A percentile compares a stretch with the other conserved stretches of the same genome.
phyloP scores from a whole-genome alignment of 2,113 vertebrate species.

The Onychorhynchus coronatus region DNA sequence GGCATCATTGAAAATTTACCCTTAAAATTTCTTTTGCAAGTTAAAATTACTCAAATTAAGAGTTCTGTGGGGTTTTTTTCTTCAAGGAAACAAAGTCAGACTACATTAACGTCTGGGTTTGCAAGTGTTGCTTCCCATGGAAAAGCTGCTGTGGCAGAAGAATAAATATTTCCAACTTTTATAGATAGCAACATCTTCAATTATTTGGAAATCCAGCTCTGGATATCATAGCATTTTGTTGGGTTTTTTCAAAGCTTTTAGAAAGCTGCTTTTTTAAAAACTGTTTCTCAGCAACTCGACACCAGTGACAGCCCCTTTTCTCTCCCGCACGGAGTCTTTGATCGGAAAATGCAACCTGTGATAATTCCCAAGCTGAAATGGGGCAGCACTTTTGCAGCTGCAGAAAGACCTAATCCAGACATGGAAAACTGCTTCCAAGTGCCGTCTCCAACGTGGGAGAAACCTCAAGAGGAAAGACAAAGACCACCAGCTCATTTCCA shows the following conservation, averaged over 20 bases:
- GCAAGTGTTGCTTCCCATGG: background rate
- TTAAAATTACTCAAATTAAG: background rate
- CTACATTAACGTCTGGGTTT: background rate
- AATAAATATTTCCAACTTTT: background rate
- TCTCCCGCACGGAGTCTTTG: background rate
- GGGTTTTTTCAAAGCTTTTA: no score
- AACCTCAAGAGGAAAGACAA: background rate
- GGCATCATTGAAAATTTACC: background rate
- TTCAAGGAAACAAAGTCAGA: background rate
- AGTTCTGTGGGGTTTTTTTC: background rate
- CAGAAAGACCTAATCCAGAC: background rate
- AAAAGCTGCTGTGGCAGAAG: background rate
- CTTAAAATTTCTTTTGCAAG: background rate
- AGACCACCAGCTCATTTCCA: background rate
- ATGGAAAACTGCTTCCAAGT: background rate
- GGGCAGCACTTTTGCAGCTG: background rate
- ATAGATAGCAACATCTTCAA: rapidly evolving
- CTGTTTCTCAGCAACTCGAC: background rate
- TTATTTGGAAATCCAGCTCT: background rate
- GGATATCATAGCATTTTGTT: background rate
- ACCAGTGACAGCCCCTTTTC: background rate
- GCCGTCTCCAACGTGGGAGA: rapidly evolving
- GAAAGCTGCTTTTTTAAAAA: background rate
- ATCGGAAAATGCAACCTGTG: background rate
- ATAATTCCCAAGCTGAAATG: background rate